Percentiles rank a stretch among this genome's conserved stretches.
phyloP scores from a whole-genome alignment of 2,113 vertebrate genomes.

The Podarcis muralis region DNA sequence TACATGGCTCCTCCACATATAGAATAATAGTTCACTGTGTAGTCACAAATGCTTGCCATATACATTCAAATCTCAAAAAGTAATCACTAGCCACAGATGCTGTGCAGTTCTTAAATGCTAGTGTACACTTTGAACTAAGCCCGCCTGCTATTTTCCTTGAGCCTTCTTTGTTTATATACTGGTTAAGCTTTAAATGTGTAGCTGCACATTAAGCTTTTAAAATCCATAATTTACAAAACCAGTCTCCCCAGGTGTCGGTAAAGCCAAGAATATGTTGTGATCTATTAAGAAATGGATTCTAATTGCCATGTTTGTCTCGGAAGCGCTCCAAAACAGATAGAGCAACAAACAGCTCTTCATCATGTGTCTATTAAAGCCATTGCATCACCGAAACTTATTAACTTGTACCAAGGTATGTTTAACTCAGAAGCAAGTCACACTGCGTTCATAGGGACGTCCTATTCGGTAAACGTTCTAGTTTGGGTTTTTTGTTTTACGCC shows the following conservation, averaged over 20 bases:
- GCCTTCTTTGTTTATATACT: not conserved
- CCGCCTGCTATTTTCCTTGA: not conserved
- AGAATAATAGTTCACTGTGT: not conserved
- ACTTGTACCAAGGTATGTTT: not conserved
- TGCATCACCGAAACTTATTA: not conserved
- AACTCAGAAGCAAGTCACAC: not conserved
- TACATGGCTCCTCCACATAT: not conserved
- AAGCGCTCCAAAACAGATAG: not conserved
- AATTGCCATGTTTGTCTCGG: not conserved
- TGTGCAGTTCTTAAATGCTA: not conserved
- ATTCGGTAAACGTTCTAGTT: not conserved
- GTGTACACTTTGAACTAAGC: not conserved
- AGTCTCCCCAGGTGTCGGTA: not conserved
- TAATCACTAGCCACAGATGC: not conserved
- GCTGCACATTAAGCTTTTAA: not conserved
- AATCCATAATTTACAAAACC: not conserved
- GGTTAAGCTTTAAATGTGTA: not conserved
- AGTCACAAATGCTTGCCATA: not conserved
- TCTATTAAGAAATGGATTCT: not conserved
- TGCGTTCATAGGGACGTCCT: not conserved
- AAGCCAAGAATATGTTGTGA: not conserved
- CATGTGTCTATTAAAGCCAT: not conserved
- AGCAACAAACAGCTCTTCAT: not conserved
- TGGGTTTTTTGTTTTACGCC: constrained; percentile 9
- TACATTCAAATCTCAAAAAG: not conserved